Conservation (phyloP, 2,113 vertebrate genomes). For the Procavia capensis region DNA sequence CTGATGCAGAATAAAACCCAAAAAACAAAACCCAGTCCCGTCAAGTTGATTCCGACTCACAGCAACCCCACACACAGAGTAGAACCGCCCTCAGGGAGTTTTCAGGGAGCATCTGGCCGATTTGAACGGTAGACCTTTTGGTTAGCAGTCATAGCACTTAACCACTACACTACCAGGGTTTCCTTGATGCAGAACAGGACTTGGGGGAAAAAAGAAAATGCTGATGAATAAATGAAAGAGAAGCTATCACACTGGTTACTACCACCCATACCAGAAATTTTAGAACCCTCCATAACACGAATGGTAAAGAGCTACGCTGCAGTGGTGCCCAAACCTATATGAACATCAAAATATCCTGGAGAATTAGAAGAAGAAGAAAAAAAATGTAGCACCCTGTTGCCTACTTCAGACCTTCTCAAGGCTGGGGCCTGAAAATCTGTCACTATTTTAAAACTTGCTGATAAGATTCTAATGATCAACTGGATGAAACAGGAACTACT, state of each 20-base stretch:
- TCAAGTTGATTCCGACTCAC: no score
- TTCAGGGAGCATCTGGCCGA: no score
- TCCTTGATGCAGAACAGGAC: background rate
- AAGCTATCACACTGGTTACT: background rate
- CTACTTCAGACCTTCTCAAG: background rate
- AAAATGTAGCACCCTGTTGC: background rate
- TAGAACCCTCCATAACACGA: background rate
- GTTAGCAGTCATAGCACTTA: no score
- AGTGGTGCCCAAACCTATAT: background rate
- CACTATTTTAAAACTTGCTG: background rate
- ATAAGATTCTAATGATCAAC: background rate
- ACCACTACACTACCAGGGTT: no score
- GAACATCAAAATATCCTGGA: background rate
- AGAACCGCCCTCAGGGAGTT: no score
- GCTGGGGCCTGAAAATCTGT: background rate
- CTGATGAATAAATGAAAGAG: background rate
- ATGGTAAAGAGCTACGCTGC: background rate
- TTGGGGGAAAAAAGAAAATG: conserved; percentile 20
- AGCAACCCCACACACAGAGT: no score
- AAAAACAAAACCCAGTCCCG: no score
- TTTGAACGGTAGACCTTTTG: no score
- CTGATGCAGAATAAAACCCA: background rate
- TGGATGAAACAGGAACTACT: background rate
- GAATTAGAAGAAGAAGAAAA: background rate
- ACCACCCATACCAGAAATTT: background rate